Percentiles rank a stretch among this genome's conserved stretches.
Evolutionary conservation across 2,797 vertebrate genomes (phyloP).

Genomic region (Harpagifer antarcticus): DNA sequence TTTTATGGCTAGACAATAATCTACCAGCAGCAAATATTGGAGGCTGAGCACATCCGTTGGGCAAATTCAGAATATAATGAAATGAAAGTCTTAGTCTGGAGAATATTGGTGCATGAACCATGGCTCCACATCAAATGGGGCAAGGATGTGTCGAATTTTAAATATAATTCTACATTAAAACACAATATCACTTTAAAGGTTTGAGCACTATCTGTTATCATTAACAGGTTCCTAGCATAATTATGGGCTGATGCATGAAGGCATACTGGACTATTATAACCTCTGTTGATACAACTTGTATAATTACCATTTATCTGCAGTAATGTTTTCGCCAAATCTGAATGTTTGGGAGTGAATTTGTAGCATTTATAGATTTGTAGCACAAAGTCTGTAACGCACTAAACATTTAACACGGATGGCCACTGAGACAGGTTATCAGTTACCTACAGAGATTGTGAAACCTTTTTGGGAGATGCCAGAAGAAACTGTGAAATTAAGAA

Average conservation of each 20-base stretch:
- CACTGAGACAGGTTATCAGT: background rate
- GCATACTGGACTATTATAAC: background rate
- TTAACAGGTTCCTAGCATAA: no score
- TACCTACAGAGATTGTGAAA: background rate
- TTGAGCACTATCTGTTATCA: no score
- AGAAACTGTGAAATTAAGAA: background rate
- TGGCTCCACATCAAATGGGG: background rate
- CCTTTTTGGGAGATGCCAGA: background rate
- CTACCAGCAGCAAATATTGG: constrained; percentile 1
- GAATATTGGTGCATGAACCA: constrained; percentile 11
- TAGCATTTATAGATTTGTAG: no score
- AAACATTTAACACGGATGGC: background rate
- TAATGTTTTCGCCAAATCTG: background rate
- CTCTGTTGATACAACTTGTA: background rate
- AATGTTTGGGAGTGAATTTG: background rate
- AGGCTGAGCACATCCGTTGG: constrained; percentile 14
- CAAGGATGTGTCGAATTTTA: background rate
- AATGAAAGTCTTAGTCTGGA: constrained; percentile 10
- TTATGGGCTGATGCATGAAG: background rate
- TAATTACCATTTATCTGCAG: background rate
- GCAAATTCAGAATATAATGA: constrained; percentile 20
- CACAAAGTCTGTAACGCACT: background rate
- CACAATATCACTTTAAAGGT: background rate
- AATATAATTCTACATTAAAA: background rate
- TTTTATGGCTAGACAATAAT: constrained; percentile 11